These are phyloP conservation scores for Aselliscus stoliczkanus DNA, from an alignment of 2,797 vertebrate genomes.

Conservation along the genomic window DNA sequence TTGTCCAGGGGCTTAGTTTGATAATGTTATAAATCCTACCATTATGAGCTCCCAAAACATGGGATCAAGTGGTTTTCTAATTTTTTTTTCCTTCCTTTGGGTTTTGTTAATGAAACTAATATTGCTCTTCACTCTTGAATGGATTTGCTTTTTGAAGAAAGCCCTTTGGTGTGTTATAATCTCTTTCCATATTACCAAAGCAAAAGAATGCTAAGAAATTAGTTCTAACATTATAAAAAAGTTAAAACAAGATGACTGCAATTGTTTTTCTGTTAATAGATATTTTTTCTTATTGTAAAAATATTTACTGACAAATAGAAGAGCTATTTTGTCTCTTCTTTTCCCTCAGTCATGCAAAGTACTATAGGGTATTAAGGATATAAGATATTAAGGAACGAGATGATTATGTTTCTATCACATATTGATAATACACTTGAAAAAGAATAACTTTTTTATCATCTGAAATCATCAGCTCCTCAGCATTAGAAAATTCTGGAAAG, in stretches of 20 bases:
- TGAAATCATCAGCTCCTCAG: not conserved
- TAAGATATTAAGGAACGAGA: not conserved
- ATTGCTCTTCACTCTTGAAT: not conserved
- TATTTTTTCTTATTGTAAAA: not conserved
- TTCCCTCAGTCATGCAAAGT: slow-evolving; percentile 47
- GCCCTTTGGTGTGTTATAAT: not conserved
- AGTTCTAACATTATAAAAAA: not conserved
- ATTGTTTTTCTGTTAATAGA: slow-evolving; percentile 26
- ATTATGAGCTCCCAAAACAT: not conserved
- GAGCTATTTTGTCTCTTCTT: slow-evolving; percentile 40
- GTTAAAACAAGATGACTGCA: not conserved
- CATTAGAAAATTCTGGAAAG: slow-evolving; percentile 21
- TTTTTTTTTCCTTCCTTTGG: not conserved
- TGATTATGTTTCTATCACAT: slow-evolving; percentile 48
- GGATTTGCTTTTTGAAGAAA: slow-evolving; percentile 21
- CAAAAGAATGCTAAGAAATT: not conserved
- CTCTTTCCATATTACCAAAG: not conserved
- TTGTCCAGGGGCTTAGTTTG: not conserved
- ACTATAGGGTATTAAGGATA: slow-evolving; percentile 24
- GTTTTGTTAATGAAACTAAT: not conserved
- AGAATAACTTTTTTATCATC: slow-evolving; percentile 58
- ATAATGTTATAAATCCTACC: not conserved
- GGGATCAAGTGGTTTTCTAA: not conserved
- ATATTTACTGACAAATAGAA: not conserved
- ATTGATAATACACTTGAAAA: slow-evolving; percentile 58